Evolutionary conservation across 2,113 vertebrate species (phyloP).

Genomic region (Rhea pennata): DNA sequence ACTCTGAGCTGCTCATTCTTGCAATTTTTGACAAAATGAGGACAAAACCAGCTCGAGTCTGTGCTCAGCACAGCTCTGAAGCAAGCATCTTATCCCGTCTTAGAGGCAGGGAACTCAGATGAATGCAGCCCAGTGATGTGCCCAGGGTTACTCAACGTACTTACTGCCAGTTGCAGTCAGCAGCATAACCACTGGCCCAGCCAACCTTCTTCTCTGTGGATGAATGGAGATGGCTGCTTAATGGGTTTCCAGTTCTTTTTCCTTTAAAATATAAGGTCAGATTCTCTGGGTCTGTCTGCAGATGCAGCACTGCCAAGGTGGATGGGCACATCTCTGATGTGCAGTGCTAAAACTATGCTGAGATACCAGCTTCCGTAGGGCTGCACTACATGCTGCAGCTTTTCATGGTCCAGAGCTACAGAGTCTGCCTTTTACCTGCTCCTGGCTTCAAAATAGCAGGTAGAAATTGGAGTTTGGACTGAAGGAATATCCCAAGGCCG

Average conservation of each 20-base stretch:
- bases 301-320: not conserved
- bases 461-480: not conserved
- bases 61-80: not conserved
- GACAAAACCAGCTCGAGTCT: not conserved
- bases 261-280: not conserved
- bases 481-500: not conserved
- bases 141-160: not conserved
- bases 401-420: not conserved
- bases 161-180: not conserved
- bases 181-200: fast-evolving
- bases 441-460: fast-evolving
- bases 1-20: not conserved
- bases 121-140: fast-evolving
- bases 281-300: fast-evolving
- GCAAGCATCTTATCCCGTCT: not conserved
- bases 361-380: not conserved
- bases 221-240: not conserved
- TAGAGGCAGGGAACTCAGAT: not conserved
- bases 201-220: not conserved
- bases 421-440: not conserved
- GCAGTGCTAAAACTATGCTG: not conserved
- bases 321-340: not conserved
- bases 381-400: not conserved
- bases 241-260: not conserved
- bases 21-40: not conserved